Percentiles rank a stretch among this genome's conserved stretches.
These are phyloP conservation scores for Octomys mimax DNA, from an alignment of 2,797 vertebrate species.

Conservation along the genomic window DNA sequence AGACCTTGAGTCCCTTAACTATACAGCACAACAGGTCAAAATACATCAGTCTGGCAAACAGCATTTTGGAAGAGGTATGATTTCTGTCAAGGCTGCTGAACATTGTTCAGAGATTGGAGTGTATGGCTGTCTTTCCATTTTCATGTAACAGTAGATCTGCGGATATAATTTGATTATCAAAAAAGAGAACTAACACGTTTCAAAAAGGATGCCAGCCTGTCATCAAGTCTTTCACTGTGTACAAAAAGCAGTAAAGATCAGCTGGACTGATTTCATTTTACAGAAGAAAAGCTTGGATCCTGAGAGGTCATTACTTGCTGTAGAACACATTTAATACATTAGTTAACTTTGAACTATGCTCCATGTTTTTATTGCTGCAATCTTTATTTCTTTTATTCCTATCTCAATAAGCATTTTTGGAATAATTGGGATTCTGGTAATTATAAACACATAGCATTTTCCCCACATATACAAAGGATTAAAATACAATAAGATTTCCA, in stretches of 20 bases:
- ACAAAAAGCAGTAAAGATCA: not conserved
- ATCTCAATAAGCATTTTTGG: not conserved
- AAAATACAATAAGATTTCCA: not conserved
- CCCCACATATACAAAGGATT: not conserved
- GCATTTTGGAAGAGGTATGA: not conserved
- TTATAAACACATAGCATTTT: constrained; percentile 48
- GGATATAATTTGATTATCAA: not conserved
- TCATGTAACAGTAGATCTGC: not conserved
- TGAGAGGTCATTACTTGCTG: not conserved
- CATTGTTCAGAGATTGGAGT: not conserved
- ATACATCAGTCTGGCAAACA: not conserved
- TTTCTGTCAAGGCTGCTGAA: not conserved
- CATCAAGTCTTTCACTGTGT: not conserved
- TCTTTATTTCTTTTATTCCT: constrained; percentile 3
- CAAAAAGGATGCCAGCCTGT: not conserved
- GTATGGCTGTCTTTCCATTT: not conserved
- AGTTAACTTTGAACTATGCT: not conserved
- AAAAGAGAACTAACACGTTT: not conserved
- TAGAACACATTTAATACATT: not conserved
- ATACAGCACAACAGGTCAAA: not conserved
- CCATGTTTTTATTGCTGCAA: not conserved
- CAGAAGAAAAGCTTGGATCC: not conserved
- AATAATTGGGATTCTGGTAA: not conserved
- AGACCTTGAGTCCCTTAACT: not conserved
- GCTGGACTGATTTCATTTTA: constrained; percentile 23